A percentile compares a stretch with the other conserved stretches of the same genome.
Evolutionary conservation across 1,140 invertebrate species (phyloP).

Genomic region (Trichoplusia ni): DNA sequence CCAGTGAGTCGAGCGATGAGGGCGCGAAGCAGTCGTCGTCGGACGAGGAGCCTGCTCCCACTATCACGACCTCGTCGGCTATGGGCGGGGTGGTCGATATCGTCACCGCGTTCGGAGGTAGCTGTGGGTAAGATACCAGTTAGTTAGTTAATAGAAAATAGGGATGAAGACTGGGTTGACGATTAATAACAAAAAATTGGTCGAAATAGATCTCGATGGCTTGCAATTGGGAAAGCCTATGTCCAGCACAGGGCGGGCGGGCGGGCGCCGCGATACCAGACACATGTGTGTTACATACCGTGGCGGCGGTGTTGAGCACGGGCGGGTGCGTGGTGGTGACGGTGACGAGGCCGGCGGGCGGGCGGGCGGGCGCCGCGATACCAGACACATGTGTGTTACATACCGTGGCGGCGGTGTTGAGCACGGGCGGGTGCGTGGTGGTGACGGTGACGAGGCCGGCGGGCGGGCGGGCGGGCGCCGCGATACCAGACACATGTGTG

Average conservation of each 20-base stretch:
- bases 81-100: conserved; percentile 84
- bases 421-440: conserved; percentile 90
- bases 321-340: conserved; percentile 92
- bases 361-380: neutral
- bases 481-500: neutral
- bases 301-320: conserved; percentile 83
- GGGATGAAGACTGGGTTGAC: no score
- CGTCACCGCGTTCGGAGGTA: conserved; percentile 87
- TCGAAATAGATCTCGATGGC: neutral
- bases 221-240: no score
- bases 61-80: conserved; percentile 88
- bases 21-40: conserved; percentile 86
- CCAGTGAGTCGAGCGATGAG: conserved; percentile 87
- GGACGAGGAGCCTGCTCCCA: conserved; percentile 88
- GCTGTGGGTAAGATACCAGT: no score
- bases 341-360: conserved; percentile 88
- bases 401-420: conserved; percentile 81
- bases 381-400: conserved; percentile 21
- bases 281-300: conserved; percentile 43
- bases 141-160: no score
- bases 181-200: no score
- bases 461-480: conserved; percentile 60
- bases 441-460: conserved; percentile 90
- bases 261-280: neutral
- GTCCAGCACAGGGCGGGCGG: no score